phyloP scores from a whole-genome alignment of 1,140 invertebrate species.

The Conus betulinus region DNA sequence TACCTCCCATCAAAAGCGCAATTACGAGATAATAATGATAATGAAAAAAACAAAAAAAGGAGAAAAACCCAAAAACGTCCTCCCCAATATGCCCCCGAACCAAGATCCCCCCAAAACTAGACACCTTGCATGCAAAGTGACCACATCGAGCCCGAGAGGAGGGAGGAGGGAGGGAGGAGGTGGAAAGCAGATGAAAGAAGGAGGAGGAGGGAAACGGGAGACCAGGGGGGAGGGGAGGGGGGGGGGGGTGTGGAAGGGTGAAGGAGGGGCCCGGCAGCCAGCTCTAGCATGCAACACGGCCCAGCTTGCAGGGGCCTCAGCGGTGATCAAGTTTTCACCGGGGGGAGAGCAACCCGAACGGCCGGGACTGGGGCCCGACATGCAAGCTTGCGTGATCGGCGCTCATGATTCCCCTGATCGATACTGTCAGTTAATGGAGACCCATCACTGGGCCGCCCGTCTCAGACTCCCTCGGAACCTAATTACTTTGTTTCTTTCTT shows the following conservation, averaged over 20 bases:
- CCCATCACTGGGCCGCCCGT: neutral
- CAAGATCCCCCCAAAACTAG: too few species aligned
- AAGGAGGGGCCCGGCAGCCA: neutral
- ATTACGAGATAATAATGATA: too few species aligned
- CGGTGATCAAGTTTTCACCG: slow-evolving; percentile 2
- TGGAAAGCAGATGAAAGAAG: neutral
- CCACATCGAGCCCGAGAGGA: too few species aligned
- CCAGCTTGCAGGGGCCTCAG: neutral
- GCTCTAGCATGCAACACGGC: neutral
- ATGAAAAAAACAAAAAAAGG: too few species aligned
- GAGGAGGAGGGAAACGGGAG: neutral
- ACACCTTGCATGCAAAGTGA: too few species aligned
- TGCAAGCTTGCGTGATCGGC: neutral
- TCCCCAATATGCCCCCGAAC: too few species aligned
- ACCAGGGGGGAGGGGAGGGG: neutral
- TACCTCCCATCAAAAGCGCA: too few species aligned
- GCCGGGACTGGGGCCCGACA: neutral
- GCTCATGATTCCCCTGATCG: slow-evolving; percentile 1
- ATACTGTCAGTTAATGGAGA: neutral
- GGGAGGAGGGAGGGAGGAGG: too few species aligned
- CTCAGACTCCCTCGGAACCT: neutral
- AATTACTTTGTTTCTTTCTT: slow-evolving; percentile 1
- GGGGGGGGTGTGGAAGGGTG: neutral
- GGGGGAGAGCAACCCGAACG: neutral
- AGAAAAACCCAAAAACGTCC: too few species aligned